Percentiles rank a stretch among this genome's conserved stretches.
phyloP scores from a whole-genome alignment of 2,888 invertebrate species.

The Pachycephus smyrnensis region DNA sequence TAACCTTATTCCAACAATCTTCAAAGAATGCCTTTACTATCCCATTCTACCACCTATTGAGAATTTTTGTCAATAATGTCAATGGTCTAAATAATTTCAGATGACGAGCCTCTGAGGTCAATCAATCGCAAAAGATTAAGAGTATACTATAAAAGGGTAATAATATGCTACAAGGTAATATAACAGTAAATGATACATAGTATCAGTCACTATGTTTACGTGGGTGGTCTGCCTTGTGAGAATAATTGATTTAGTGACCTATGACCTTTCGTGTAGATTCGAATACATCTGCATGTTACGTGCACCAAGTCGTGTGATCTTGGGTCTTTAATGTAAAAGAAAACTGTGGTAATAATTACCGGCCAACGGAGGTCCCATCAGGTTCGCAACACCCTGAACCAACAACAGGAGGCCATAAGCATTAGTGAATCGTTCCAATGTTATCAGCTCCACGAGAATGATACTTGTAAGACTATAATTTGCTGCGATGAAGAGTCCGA shows the following conservation, averaged over 20 bases:
- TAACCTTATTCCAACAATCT: not conserved
- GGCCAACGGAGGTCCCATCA: conserved; percentile 90
- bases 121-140: not conserved
- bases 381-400: conserved; percentile 90
- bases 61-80: not conserved
- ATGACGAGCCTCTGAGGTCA: not conserved
- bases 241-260: not conserved
- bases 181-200: not conserved
- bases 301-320: not conserved
- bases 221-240: not conserved
- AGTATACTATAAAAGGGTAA: not conserved
- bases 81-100: not conserved
- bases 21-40: not conserved
- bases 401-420: conserved; percentile 90
- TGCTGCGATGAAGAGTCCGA: conserved; percentile 91
- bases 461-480: conserved; percentile 93
- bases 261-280: not conserved
- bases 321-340: not conserved
- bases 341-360: conserved; percentile 70
- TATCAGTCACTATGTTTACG: not conserved
- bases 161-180: not conserved
- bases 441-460: conserved; percentile 89
- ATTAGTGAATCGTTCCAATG: conserved; percentile 90
- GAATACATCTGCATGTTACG: not conserved
- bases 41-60: not conserved